phyloP scores from a whole-genome alignment of 2,888 invertebrate species.

The Ectropis crepuscularia region DNA sequence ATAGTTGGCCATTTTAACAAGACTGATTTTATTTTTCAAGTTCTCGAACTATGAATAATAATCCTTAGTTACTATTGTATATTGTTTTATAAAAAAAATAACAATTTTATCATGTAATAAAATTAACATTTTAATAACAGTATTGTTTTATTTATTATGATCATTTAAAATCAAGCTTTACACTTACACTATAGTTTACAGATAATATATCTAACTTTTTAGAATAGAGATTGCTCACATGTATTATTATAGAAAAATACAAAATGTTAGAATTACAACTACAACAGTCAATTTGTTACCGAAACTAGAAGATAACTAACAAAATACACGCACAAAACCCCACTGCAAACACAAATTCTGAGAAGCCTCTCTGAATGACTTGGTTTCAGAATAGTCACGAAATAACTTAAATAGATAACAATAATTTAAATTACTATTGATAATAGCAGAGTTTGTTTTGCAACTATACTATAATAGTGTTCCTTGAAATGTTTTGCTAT shows the following conservation, averaged over 20 bases:
- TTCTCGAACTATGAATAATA: slow-evolving; percentile 72
- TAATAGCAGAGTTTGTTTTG: too few species aligned
- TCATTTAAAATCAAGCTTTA: not conserved
- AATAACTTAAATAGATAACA: too few species aligned
- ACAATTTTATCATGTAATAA: slow-evolving; percentile 81
- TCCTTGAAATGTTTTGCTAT: too few species aligned
- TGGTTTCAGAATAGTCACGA: too few species aligned
- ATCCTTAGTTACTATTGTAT: slow-evolving; percentile 82
- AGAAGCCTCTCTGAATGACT: too few species aligned
- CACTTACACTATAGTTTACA: not conserved
- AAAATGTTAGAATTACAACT: not conserved
- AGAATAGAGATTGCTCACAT: not conserved
- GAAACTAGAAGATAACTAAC: slow-evolving; percentile 1
- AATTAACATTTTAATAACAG: slow-evolving; percentile 77
- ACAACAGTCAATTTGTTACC: slow-evolving; percentile 1
- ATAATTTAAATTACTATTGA: too few species aligned
- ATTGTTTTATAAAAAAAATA: slow-evolving; percentile 77
- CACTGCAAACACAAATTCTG: too few species aligned
- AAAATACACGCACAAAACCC: not conserved
- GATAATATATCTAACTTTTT: not conserved
- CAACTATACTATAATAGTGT: too few species aligned
- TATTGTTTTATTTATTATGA: slow-evolving; percentile 40
- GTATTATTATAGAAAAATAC: slow-evolving; percentile 3
- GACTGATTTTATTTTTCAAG: slow-evolving; percentile 83
- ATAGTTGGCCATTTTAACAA: slow-evolving; percentile 84